Evolutionary conservation across 1,140 invertebrate genomes (phyloP).

Genomic region (Dendrolimus punctatus): DNA sequence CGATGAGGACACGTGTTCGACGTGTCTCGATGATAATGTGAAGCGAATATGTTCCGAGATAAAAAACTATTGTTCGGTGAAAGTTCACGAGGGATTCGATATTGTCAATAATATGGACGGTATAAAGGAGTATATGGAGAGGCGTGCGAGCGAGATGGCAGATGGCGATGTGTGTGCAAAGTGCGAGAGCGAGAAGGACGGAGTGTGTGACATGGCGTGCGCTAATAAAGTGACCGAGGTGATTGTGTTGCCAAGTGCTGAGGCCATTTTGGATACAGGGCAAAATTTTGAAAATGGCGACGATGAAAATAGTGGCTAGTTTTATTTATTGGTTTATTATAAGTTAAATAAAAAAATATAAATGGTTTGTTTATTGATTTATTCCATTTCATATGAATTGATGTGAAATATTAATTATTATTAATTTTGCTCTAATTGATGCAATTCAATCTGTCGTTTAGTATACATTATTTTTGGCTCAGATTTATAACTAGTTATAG

Average conservation of each 20-base stretch:
- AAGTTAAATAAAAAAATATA: too few species aligned
- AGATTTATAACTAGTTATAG: too few species aligned
- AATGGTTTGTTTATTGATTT: too few species aligned
- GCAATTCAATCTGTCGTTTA: too few species aligned
- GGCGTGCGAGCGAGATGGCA: conserved; percentile 27
- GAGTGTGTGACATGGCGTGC: conserved; percentile 34
- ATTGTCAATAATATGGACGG: conserved; percentile 28
- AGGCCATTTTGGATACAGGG: conserved; percentile 55
- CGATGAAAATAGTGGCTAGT: background rate
- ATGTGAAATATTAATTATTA: too few species aligned
- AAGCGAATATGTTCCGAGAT: conserved; percentile 55
- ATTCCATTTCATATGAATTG: too few species aligned
- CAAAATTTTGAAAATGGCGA: conserved; percentile 13
- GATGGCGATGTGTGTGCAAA: conserved; percentile 18
- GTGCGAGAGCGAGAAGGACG: conserved; percentile 28
- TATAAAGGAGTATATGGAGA: conserved; percentile 48
- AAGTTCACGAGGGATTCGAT: conserved; percentile 24
- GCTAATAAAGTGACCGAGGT: conserved; percentile 51
- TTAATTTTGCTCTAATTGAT: too few species aligned
- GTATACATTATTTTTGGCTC: too few species aligned
- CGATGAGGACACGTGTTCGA: conserved; percentile 29
- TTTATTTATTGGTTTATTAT: background rate
- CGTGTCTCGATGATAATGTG: conserved; percentile 35
- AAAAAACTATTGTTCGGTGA: conserved; percentile 35
- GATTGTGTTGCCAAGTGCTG: conserved; percentile 65